A percentile compares a stretch with the other conserved stretches of the same genome.
Conservation (phyloP, 2,888 invertebrate species). For the Apotomis capreana region DNA sequence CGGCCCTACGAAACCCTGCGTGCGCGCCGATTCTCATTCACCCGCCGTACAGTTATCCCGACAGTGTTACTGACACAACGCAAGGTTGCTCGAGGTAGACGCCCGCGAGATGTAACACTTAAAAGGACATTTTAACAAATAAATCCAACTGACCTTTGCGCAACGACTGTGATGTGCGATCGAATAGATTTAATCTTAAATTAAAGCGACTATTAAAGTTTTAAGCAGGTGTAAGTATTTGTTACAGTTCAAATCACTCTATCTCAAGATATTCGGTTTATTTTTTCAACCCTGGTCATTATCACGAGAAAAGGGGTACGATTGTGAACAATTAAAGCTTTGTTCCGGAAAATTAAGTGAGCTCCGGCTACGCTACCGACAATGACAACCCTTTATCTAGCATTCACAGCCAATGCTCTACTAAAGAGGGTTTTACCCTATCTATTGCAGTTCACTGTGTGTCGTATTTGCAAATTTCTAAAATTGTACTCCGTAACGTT, state of each 20-base stretch:
- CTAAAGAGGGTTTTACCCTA: conserved; percentile 16
- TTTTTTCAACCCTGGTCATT: no score
- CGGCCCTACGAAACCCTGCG: conserved; percentile 45
- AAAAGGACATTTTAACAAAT: conserved; percentile 64
- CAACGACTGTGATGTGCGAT: conserved; percentile 23
- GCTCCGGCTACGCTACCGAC: neutral
- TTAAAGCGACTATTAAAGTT: neutral
- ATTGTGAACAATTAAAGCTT: conserved; percentile 5
- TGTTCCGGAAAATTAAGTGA: conserved; percentile 2
- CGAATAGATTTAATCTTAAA: conserved; percentile 30
- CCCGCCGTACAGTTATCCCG: conserved; percentile 73
- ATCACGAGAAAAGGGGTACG: no score
- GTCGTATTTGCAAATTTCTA: neutral
- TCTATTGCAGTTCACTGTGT: neutral
- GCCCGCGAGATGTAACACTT: conserved; percentile 67
- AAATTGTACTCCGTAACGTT: no score
- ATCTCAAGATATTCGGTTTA: neutral
- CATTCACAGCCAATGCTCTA: conserved; percentile 12
- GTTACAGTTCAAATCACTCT: neutral
- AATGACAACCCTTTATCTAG: conserved; percentile 12
- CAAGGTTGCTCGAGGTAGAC: conserved; percentile 77
- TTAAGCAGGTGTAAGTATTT: no score
- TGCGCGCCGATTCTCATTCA: conserved; percentile 71
- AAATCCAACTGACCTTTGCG: conserved; percentile 50
- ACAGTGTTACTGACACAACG: conserved; percentile 77